Evolutionary conservation across 1,140 invertebrate genomes (phyloP).

Genomic region (Musca domestica): DNA sequence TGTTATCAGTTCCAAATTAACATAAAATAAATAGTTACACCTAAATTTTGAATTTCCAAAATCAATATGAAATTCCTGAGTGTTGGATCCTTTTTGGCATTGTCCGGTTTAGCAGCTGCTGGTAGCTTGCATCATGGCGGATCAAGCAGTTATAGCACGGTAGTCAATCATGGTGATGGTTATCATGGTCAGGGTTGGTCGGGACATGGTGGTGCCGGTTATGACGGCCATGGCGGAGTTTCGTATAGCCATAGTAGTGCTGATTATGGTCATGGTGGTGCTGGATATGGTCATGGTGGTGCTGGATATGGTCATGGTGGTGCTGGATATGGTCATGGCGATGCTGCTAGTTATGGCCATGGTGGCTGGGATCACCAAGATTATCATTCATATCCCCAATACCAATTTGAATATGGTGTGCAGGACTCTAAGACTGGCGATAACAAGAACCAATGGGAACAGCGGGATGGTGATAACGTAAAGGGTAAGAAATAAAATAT

Average conservation of each 20-base stretch:
- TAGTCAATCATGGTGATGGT: slow-evolving; percentile 31
- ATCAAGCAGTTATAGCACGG: neutral
- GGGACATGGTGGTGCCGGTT: too few species aligned
- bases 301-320: slow-evolving; percentile 25
- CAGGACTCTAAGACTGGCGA: slow-evolving; percentile 48
- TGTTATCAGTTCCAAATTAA: neutral
- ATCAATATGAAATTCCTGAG: neutral
- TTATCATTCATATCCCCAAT: slow-evolving; percentile 54
- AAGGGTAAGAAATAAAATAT: slow-evolving; percentile 10
- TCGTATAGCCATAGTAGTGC: too few species aligned
- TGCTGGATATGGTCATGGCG: neutral
- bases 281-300: neutral
- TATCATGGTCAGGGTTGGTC: slow-evolving; percentile 40
- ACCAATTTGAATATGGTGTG: slow-evolving; percentile 20
- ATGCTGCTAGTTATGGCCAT: neutral
- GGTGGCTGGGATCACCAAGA: slow-evolving; percentile 38
- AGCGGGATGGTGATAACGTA: slow-evolving; percentile 50
- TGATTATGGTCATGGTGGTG: neutral
- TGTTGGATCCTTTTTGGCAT: neutral
- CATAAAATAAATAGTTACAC: neutral
- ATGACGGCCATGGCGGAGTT: too few species aligned
- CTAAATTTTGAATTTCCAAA: neutral
- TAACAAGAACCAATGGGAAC: slow-evolving; percentile 53
- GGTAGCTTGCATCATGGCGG: neutral
- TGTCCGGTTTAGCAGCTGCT: neutral